Percentiles rank a stretch among this genome's conserved stretches.
phyloP scores from a whole-genome alignment of 2,113 vertebrate species.

The Syngnathus typhle region DNA sequence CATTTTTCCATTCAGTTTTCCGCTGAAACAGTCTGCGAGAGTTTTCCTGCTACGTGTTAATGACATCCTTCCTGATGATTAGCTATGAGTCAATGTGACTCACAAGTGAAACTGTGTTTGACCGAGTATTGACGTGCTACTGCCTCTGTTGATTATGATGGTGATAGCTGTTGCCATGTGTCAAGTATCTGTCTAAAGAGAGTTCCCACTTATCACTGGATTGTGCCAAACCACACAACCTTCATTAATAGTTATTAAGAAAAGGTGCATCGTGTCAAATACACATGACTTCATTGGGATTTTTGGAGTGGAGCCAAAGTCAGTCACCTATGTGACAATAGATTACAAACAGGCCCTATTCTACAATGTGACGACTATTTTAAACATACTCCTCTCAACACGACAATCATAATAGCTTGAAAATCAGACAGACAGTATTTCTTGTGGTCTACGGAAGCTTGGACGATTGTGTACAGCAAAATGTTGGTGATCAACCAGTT shows the following conservation, averaged over 20 bases:
- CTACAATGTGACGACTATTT: not conserved
- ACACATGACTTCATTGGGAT: not conserved
- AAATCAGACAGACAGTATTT: no score
- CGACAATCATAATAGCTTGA: no score
- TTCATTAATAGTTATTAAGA: not conserved
- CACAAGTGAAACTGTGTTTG: not conserved
- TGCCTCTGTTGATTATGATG: not conserved
- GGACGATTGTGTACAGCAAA: not conserved
- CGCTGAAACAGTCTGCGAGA: not conserved
- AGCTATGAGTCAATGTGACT: not conserved
- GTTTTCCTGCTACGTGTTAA: not conserved
- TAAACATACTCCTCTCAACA: not conserved
- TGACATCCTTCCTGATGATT: constrained; percentile 2
- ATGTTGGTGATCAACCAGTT: not conserved
- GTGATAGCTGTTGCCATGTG: not conserved
- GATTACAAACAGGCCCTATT: constrained; percentile 13
- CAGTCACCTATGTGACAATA: constrained; percentile 11
- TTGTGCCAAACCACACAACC: not conserved
- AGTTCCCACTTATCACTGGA: not conserved
- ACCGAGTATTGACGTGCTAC: not conserved
- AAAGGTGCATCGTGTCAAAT: not conserved
- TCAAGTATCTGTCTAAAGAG: not conserved
- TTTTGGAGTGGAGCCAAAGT: not conserved
- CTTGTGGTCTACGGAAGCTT: no score
- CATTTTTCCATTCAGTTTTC: not conserved